A percentile compares a stretch with the other conserved stretches of the same genome.
Conservation (phyloP, 2,113 vertebrate species). For the Engystomops pustulosus region DNA sequence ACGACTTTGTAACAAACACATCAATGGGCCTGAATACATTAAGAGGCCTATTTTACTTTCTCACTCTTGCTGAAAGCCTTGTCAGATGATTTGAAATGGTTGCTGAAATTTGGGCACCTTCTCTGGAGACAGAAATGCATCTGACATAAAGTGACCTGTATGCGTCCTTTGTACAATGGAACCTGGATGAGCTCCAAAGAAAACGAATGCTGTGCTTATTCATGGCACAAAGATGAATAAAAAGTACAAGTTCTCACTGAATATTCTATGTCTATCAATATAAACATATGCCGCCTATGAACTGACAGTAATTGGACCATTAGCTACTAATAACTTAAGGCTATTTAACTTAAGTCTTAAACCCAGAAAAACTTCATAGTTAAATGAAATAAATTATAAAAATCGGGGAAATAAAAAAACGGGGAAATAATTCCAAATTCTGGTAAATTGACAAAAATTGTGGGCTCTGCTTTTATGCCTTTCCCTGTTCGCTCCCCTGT, state of each 20-base stretch:
- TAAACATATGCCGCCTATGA: neutral
- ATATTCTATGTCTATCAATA: neutral
- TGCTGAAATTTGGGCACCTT: conserved; percentile 48
- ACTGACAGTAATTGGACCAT: neutral
- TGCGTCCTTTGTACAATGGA: conserved; percentile 53
- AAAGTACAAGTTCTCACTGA: neutral
- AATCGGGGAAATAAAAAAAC: too few relatives aligned
- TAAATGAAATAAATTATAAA: neutral
- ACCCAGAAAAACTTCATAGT: neutral
- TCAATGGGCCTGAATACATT: neutral
- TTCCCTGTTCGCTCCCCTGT: too few relatives aligned
- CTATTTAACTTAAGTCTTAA: neutral
- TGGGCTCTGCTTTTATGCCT: too few relatives aligned
- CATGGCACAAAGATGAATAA: conserved; percentile 20
- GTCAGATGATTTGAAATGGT: conserved; percentile 46
- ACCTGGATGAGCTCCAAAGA: conserved; percentile 27
- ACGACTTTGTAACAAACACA: conserved; percentile 16
- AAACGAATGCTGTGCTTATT: conserved; percentile 15
- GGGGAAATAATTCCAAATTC: too few relatives aligned
- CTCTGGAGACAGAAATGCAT: conserved; percentile 59
- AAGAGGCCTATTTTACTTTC: conserved; percentile 37
- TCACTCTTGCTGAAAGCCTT: conserved; percentile 35
- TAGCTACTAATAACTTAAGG: neutral
- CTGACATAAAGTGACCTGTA: conserved; percentile 55
- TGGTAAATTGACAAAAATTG: too few relatives aligned